These are phyloP conservation scores for Sarcophaga caerulescens DNA, from an alignment of 2,888 invertebrate genomes.

Conservation along the genomic window DNA sequence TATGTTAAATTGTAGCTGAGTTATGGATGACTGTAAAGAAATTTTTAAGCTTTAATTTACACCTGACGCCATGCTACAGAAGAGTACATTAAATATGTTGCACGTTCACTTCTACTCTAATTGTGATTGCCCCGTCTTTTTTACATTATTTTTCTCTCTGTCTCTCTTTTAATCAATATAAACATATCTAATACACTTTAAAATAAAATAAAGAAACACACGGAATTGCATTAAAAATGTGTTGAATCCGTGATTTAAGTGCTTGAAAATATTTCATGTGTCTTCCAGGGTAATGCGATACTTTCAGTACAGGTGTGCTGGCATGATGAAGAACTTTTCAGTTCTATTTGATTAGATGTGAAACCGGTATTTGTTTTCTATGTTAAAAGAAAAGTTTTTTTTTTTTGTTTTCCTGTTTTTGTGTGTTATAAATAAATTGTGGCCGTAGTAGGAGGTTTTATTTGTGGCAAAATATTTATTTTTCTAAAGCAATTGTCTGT, in stretches of 20 bases:
- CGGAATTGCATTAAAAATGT: slow-evolving; percentile 64
- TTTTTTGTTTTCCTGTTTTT: slow-evolving; percentile 16
- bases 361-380: slow-evolving; percentile 20
- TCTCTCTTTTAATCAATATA: not conserved
- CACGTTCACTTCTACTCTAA: slow-evolving; percentile 48
- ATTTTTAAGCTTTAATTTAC: slow-evolving; percentile 47
- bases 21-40: not conserved
- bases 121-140: slow-evolving; percentile 59
- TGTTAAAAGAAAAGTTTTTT: slow-evolving; percentile 3
- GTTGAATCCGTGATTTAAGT: slow-evolving; percentile 23
- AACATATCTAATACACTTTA: not conserved
- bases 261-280: not conserved
- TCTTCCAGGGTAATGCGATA: slow-evolving; percentile 45
- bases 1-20: slow-evolving; percentile 43
- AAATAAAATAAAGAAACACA: slow-evolving; percentile 8
- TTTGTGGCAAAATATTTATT: slow-evolving; percentile 67
- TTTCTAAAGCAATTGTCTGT: slow-evolving; percentile 18
- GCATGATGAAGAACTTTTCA: not conserved
- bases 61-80: slow-evolving; percentile 21
- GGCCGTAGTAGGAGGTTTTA: slow-evolving; percentile 42
- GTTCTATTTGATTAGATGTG: slow-evolving; percentile 49
- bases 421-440: not conserved
- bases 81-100: slow-evolving; percentile 30
- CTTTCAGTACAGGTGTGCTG: slow-evolving; percentile 62
- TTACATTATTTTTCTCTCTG: not conserved